Base-by-base conservation (phyloP, 2,797 vertebrate genomes). In the Buceros bicornis region DNA sequence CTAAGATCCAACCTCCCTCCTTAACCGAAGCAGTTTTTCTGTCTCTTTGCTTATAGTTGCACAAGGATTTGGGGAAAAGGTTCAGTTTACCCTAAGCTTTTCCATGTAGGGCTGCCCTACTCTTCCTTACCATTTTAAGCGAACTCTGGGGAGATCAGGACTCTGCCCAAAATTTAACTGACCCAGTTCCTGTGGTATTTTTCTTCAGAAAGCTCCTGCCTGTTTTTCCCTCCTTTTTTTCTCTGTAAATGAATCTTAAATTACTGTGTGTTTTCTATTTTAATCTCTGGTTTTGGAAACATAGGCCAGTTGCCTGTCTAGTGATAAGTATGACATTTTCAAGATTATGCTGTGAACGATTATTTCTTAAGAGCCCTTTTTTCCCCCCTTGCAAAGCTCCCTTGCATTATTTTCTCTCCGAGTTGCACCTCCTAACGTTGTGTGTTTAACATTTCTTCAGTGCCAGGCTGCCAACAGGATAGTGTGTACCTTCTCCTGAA, bases 311-410 rank as follows among this genome's bases (percentile, higher is more conserved):
- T 85, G 57, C 53, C 40, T 74, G n/a, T 43, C 69, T 91, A 26
- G 22, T 61, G 72, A 43, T n/a, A 91, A 83, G 35, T 22, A 28
- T 37, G 80, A 15, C 45, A 35, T 91, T 93, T 96, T 78, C 53
- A 90, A 91, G 85, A 79, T 82, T 82, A 82, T 65, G 21, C 20
- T 18, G 5, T 20, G 70, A 94, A 92, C 91, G 90, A 78, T 91
- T 71, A 78, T 66, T 86, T 58, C 72, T 69, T 35, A 60, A 91
- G 51, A 72, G 28, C 7, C 11, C 74, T 77, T 73, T 37, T 74
- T 78, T 45, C 5, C 16, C 11, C 13, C 33, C 19, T 40, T 81
- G 53, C 16, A 56, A 72, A 84, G 65, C 42, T 83, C 78, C 25
- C 31, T 31, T 31, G 20, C 19, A 2, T 45, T 74, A 24, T 87